phyloP scores from a whole-genome alignment of 2,797 vertebrate species.

The Serranus cabrilla region DNA sequence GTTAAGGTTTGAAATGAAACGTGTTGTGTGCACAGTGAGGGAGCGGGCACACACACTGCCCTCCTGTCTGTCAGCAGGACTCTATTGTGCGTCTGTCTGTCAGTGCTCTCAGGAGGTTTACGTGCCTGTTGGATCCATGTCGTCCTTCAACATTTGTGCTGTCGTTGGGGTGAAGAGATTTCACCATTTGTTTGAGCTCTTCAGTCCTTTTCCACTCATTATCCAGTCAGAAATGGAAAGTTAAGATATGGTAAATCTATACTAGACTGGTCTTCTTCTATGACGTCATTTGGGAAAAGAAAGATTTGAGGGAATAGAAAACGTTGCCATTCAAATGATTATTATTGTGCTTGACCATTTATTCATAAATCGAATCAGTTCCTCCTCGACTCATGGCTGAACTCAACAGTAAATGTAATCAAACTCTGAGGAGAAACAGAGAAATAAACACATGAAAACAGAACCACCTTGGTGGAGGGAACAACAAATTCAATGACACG shows the following conservation, averaged over 20 bases:
- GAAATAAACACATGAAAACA: slow-evolving; percentile 3
- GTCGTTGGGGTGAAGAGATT: slow-evolving; percentile 10
- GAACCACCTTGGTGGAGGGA: neutral
- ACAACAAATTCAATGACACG: slow-evolving; percentile 15
- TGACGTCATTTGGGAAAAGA: neutral
- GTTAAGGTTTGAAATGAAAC: slow-evolving; percentile 49
- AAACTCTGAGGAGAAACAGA: slow-evolving; percentile 7
- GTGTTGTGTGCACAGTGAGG: slow-evolving; percentile 4
- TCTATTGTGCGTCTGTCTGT: slow-evolving; percentile 67
- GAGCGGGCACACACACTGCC: slow-evolving; percentile 27
- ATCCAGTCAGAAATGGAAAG: neutral
- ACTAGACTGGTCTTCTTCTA: neutral
- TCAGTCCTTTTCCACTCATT: slow-evolving; percentile 5
- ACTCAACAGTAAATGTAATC: neutral
- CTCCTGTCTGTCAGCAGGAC: slow-evolving; percentile 67
- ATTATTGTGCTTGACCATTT: neutral
- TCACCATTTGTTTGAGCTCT: slow-evolving; percentile 13
- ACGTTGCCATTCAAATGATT: neutral
- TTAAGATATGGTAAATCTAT: slow-evolving; percentile 5
- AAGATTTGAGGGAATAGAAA: neutral
- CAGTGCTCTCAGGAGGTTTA: slow-evolving; percentile 48
- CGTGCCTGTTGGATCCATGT: slow-evolving; percentile 18
- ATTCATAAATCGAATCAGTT: neutral
- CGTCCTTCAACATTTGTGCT: slow-evolving; percentile 48
- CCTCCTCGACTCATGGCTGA: neutral